A percentile compares a stretch with the other conserved stretches of the same genome.
Evolutionary conservation across 2,888 invertebrate species (phyloP).

Genomic region (Augiades crinisus): DNA sequence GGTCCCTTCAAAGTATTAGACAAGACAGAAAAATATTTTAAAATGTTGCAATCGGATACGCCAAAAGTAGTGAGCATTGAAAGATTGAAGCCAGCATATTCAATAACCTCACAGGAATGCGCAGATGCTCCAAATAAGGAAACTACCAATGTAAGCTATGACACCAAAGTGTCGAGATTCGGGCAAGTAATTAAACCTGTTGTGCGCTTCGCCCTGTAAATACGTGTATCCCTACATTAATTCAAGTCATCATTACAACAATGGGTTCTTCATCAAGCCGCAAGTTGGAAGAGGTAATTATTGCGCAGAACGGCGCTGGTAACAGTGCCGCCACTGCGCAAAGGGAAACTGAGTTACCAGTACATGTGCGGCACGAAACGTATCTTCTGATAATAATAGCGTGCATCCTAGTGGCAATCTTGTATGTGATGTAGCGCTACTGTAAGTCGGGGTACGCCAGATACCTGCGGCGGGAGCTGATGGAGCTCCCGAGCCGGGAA

Average conservation of each 20-base stretch:
- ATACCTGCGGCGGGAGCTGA: neutral
- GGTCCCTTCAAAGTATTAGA: neutral
- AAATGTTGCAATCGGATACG: conserved; percentile 1
- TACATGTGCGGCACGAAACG: neutral
- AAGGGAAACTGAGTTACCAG: neutral
- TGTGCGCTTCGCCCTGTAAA: too few relatives aligned
- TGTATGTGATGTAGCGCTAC: neutral
- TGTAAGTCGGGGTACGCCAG: neutral
- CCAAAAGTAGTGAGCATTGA: neutral
- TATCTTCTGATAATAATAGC: neutral
- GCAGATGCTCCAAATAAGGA: neutral
- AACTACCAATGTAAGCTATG: neutral
- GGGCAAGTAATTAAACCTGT: too few relatives aligned
- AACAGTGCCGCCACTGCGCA: neutral
- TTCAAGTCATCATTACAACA: neutral
- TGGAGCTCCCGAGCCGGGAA: neutral
- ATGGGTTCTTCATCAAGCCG: neutral
- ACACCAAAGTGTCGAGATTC: neutral
- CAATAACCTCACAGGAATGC: neutral
- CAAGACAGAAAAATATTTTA: neutral
- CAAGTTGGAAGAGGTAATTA: neutral
- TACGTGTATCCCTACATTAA: too few relatives aligned
- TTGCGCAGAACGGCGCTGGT: neutral
- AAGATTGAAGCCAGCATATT: neutral
- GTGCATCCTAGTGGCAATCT: neutral